Evolutionary conservation across 1,140 invertebrate species (phyloP).

Genomic region (Drosophila mojavensis): DNA sequence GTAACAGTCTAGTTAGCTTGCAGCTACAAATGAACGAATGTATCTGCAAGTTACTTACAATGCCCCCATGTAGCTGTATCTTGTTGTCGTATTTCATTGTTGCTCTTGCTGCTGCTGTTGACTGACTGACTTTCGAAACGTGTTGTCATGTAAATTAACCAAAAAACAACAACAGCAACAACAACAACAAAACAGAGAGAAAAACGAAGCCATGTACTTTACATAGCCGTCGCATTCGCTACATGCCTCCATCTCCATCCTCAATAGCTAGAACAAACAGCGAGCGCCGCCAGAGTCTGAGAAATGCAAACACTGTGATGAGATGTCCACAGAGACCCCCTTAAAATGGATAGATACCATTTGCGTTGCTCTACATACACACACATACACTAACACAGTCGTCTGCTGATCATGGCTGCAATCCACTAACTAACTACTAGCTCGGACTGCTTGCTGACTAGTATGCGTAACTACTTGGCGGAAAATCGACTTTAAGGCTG

Average conservation of each 20-base stretch:
- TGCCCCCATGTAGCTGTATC: conserved; percentile 32
- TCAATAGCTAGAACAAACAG: conserved; percentile 59
- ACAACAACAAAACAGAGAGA: neutral
- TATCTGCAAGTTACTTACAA: conserved; percentile 71
- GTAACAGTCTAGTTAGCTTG: conserved; percentile 80
- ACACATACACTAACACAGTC: neutral
- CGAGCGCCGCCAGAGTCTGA: conserved; percentile 45
- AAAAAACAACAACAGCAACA: conserved; percentile 36
- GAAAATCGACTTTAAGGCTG: neutral
- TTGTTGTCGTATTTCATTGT: conserved; percentile 36
- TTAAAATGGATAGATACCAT: neutral
- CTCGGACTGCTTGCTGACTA: too few relatives aligned
- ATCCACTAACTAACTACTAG: neutral
- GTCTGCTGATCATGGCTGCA: neutral
- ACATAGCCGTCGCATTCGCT: conserved; percentile 45
- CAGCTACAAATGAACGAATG: conserved; percentile 67
- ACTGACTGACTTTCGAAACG: conserved; percentile 77
- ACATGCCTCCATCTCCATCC: conserved; percentile 43
- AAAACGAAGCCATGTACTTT: conserved; percentile 48
- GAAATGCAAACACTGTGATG: conserved; percentile 68
- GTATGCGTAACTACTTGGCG: neutral
- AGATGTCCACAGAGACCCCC: conserved; percentile 13
- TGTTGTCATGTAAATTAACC: conserved; percentile 82
- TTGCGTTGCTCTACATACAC: conserved; percentile 3
- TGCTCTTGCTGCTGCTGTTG: conserved; percentile 24